These are phyloP conservation scores for Cheilosia scutellata DNA, from an alignment of 2,888 invertebrate species.

Conservation along the genomic window DNA sequence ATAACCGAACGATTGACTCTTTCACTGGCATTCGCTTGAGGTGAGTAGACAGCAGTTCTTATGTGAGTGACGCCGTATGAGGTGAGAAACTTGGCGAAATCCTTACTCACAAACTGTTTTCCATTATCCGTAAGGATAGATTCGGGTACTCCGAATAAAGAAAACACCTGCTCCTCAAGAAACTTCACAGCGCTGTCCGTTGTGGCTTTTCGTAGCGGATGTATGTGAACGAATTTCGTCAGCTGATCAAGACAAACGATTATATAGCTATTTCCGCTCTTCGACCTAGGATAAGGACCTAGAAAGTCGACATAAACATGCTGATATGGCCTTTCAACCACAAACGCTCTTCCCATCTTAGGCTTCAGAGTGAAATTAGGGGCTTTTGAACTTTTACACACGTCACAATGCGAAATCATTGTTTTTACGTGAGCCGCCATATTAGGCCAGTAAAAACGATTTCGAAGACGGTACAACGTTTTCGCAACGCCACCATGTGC, in stretches of 20 bases:
- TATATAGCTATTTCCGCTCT: not conserved
- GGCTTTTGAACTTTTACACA: not conserved
- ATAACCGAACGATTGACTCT: not conserved
- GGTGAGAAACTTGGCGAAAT: not conserved
- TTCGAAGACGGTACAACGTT: not conserved
- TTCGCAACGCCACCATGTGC: not conserved
- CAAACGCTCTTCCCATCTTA: not conserved
- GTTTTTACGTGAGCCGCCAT: not conserved
- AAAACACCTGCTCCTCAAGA: not conserved
- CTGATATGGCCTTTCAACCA: not conserved
- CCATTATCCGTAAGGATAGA: not conserved
- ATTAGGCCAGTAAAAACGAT: not conserved
- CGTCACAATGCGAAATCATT: not conserved
- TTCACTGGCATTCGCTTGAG: not conserved
- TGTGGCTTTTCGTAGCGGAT: not conserved
- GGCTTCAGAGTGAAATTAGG: not conserved
- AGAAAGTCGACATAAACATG: not conserved
- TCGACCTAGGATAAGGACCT: not conserved
- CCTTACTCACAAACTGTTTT: not conserved
- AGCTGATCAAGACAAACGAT: not conserved
- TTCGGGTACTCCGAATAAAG: too few relatives aligned
- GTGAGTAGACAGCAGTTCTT: not conserved
- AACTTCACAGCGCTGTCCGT: too few relatives aligned
- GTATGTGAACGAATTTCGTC: too few relatives aligned
- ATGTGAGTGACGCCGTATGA: not conserved